phyloP scores from a whole-genome alignment of 2,888 invertebrate genomes.

The Camptogramma bilineatum region DNA sequence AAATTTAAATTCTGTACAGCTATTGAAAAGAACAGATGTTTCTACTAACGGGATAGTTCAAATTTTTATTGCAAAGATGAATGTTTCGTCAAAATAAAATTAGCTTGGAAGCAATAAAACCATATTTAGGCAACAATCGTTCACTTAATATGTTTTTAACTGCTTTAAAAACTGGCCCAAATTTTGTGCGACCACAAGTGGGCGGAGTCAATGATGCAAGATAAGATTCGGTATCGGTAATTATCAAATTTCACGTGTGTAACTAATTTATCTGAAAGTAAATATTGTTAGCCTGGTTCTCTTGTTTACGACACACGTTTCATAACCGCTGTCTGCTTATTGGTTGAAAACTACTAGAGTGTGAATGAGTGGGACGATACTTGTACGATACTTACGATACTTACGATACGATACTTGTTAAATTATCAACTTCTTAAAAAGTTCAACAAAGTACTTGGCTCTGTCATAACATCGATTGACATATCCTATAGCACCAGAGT shows the following conservation, averaged over 20 bases:
- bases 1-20: background rate
- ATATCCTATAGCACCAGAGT: constrained; percentile 50
- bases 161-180: constrained; percentile 41
- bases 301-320: constrained; percentile 67
- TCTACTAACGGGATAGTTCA: background rate
- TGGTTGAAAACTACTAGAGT: constrained; percentile 52
- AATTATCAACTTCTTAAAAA: constrained; percentile 54
- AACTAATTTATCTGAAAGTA: constrained; percentile 72
- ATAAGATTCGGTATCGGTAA: constrained; percentile 76
- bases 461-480: constrained; percentile 22
- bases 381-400: too few species aligned
- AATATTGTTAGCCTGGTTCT: constrained; percentile 75
- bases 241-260: constrained; percentile 80
- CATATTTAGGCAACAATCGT: constrained; percentile 24
- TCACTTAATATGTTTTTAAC: constrained; percentile 38
- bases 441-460: constrained; percentile 27
- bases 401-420: constrained; percentile 39
- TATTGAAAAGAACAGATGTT: background rate
- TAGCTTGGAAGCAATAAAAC: constrained; percentile 16
- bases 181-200: constrained; percentile 52
- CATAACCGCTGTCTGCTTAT: constrained; percentile 57
- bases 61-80: constrained; percentile 4
- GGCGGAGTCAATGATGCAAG: constrained; percentile 69
- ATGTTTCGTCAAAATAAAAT: constrained; percentile 11
- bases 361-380: constrained; percentile 52